A percentile compares a stretch with the other conserved stretches of the same genome.
Conservation (phyloP, 2,797 vertebrate genomes). For the Choloepus didactylus region DNA sequence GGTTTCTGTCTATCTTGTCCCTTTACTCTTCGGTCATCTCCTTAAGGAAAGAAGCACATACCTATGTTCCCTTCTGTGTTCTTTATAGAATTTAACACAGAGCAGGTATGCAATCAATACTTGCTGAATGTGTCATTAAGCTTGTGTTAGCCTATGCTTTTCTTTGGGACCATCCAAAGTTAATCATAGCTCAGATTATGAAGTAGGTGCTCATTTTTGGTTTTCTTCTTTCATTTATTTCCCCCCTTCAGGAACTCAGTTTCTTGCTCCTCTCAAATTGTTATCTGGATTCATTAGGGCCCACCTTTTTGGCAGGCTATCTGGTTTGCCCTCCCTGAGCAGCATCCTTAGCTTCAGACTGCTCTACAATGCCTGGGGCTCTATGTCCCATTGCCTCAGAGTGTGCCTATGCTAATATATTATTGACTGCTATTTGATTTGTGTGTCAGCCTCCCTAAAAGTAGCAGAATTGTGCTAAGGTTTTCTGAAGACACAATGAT, state of each 20-base stretch:
- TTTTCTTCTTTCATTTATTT: background rate
- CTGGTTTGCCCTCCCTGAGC: background rate
- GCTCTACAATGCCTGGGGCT: background rate
- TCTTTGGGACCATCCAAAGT: background rate
- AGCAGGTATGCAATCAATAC: background rate
- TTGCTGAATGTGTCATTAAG: background rate
- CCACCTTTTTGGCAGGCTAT: background rate
- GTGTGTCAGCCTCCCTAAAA: background rate
- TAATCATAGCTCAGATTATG: background rate
- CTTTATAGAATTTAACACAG: background rate
- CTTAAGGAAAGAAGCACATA: background rate
- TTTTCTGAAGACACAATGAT: background rate
- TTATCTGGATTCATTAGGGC: background rate
- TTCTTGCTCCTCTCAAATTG: background rate
- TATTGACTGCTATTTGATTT: slow-evolving; percentile 1
- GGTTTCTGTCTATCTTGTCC: background rate
- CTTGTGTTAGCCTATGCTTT: background rate
- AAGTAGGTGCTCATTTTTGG: background rate
- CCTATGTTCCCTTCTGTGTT: background rate
- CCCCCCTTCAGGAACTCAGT: background rate
- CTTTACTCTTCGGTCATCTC: background rate
- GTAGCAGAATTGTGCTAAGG: background rate
- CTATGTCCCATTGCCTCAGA: background rate
- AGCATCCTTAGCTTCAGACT: background rate
- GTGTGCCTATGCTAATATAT: background rate